phyloP scores from a whole-genome alignment of 1,140 invertebrate species.

The Orchesella cincta region DNA sequence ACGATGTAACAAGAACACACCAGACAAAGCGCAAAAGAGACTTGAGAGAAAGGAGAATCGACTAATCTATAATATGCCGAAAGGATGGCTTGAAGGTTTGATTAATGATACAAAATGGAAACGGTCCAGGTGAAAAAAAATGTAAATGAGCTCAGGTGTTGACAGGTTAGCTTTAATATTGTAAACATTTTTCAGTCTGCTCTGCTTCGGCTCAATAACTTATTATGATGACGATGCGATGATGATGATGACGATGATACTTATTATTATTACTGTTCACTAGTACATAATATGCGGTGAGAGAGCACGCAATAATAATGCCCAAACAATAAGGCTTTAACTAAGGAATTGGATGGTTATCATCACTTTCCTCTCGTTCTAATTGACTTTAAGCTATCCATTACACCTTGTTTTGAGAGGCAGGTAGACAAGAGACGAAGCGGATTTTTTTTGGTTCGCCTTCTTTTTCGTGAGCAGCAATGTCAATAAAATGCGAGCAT shows the following conservation, averaged over 20 bases:
- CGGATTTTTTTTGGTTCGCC: too few species aligned
- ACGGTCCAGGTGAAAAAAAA: slow-evolving; percentile 26
- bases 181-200: neutral
- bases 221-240: neutral
- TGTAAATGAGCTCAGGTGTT: slow-evolving; percentile 27
- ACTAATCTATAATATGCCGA: slow-evolving; percentile 18
- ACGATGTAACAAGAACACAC: too few species aligned
- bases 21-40: too few species aligned
- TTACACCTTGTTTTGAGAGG: slow-evolving; percentile 23
- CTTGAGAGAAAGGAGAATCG: neutral
- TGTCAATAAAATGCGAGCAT: too few species aligned
- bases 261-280: slow-evolving; percentile 5
- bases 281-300: neutral
- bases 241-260: slow-evolving; percentile 4
- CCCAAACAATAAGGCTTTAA: slow-evolving; percentile 19
- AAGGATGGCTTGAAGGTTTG: slow-evolving; percentile 24
- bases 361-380: slow-evolving; percentile 2
- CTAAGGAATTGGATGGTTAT: slow-evolving; percentile 4
- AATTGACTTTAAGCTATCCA: slow-evolving; percentile 21
- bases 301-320: neutral
- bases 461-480: too few species aligned
- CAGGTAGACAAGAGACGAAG: too few species aligned
- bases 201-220: slow-evolving; percentile 3
- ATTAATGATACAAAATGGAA: slow-evolving; percentile 30
- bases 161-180: slow-evolving; percentile 18